A percentile compares a stretch with the other conserved stretches of the same genome.
Conservation (phyloP, 2,113 vertebrate species). For the Falcunculus frontatus region DNA sequence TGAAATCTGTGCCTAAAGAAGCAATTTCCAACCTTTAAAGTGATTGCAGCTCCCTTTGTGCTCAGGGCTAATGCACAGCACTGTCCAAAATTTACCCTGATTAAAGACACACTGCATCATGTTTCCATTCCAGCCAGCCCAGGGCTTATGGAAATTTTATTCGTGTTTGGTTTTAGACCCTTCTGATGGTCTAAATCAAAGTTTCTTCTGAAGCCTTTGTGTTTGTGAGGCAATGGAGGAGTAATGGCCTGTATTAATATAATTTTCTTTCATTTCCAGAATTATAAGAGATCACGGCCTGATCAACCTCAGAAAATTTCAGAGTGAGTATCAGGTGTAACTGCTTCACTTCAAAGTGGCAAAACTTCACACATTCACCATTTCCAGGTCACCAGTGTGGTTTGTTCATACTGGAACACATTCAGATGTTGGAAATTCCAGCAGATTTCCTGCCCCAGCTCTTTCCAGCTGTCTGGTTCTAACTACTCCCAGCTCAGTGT, state of each 20-base stretch:
- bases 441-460: background rate
- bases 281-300: constrained; percentile 96
- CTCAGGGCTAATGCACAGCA: background rate
- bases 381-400: background rate
- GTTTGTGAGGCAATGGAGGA: background rate
- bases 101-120: background rate
- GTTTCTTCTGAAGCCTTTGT: constrained; percentile 2
- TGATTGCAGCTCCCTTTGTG: background rate
- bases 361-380: background rate
- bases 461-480: background rate
- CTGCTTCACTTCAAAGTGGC: background rate
- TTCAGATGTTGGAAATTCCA: background rate
- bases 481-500: background rate
- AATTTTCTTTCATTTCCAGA: constrained; percentile 74
- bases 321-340: constrained; percentile 83
- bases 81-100: background rate
- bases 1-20: background rate
- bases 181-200: background rate
- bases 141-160: background rate
- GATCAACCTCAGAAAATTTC: constrained; percentile 96
- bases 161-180: background rate
- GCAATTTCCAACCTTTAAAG: background rate
- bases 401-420: background rate
- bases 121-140: background rate
- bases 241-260: background rate